Evolutionary conservation across 2,797 vertebrate species (phyloP).

Genomic region (Halcyon chelicuti): DNA sequence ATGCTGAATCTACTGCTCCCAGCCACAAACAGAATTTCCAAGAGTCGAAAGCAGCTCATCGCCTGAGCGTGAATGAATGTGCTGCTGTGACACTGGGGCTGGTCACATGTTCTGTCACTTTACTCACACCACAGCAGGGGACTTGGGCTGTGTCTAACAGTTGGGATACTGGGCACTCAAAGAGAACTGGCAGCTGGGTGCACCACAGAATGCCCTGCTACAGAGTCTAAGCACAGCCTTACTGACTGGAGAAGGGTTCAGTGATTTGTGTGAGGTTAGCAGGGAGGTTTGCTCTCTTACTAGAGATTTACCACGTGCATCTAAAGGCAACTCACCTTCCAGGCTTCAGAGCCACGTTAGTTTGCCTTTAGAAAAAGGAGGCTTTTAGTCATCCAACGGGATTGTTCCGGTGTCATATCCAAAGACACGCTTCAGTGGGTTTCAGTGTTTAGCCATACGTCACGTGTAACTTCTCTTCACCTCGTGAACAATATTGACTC

Average conservation of each 20-base stretch:
- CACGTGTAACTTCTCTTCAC: not conserved
- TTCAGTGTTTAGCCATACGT: not conserved
- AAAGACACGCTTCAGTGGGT: not conserved
- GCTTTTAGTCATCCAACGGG: not conserved
- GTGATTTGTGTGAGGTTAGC: not conserved
- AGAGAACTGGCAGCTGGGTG: not conserved
- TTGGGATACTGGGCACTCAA: not conserved
- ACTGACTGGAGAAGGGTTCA: not conserved
- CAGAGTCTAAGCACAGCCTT: not conserved
- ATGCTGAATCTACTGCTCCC: conserved; percentile 13
- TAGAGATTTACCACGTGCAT: rapidly evolving
- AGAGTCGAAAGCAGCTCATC: not conserved
- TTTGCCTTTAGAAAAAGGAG: not conserved
- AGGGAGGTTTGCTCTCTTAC: not conserved
- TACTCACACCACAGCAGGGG: not conserved
- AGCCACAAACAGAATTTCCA: not conserved
- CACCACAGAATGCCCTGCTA: not conserved
- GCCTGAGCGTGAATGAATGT: not conserved
- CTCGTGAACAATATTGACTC: not conserved
- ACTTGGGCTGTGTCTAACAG: not conserved
- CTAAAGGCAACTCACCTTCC: not conserved
- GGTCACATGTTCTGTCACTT: rapidly evolving
- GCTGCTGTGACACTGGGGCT: not conserved
- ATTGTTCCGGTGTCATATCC: not conserved
- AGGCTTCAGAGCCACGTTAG: not conserved